phyloP scores from a whole-genome alignment of 1,140 invertebrate genomes.

The Drosophila ohnishii region DNA sequence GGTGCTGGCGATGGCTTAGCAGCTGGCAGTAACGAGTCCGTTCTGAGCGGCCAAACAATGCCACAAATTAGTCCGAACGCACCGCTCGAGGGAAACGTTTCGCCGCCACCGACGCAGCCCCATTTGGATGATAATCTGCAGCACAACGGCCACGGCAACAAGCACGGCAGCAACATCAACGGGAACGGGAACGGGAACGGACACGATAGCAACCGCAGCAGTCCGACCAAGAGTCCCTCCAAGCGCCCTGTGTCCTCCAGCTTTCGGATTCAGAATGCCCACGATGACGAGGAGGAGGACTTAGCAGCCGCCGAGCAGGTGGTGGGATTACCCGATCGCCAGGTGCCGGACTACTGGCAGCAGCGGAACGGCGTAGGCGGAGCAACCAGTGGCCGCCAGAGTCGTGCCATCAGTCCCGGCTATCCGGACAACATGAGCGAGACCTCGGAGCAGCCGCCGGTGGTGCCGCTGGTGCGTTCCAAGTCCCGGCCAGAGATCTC shows the following conservation, averaged over 20 bases:
- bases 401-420: constrained; percentile 66
- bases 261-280: constrained; percentile 65
- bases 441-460: constrained; percentile 79
- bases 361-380: constrained; percentile 60
- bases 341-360: constrained; percentile 73
- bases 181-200: constrained; percentile 16
- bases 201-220: constrained; percentile 60
- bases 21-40: constrained; percentile 67
- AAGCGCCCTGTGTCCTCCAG: constrained; percentile 47
- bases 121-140: constrained; percentile 74
- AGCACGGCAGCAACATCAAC: constrained; percentile 32
- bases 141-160: constrained; percentile 45
- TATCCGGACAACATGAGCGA: constrained; percentile 83
- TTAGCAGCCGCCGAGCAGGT: constrained; percentile 52
- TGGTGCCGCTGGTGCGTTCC: constrained; percentile 76
- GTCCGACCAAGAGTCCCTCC: constrained; percentile 60
- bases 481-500: constrained; percentile 82
- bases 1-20: constrained; percentile 38
- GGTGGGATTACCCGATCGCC: constrained; percentile 30
- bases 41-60: constrained; percentile 77
- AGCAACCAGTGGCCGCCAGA: constrained; percentile 61
- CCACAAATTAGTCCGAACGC: constrained; percentile 82
- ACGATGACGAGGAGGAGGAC: constrained; percentile 67
- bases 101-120: constrained; percentile 65
- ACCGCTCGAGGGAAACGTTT: constrained; percentile 82